Evolutionary conservation across 1,140 invertebrate species (phyloP).

Genomic region (Camponotus floridanus): DNA sequence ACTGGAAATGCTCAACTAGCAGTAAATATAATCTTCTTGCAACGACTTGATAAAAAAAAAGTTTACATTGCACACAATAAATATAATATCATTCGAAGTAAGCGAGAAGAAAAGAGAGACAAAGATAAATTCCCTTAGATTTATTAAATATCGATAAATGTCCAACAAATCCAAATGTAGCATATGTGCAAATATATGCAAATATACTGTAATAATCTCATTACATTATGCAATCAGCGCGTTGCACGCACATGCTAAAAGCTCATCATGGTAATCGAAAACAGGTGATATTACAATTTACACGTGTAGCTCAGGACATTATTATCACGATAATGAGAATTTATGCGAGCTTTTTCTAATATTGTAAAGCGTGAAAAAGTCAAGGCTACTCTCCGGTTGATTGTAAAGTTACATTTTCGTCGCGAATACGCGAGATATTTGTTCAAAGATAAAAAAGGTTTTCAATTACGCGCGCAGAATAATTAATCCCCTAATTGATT

Average conservation of each 20-base stretch:
- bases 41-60: background rate
- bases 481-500: conserved; percentile 29
- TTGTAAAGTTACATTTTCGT: background rate
- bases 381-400: background rate
- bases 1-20: background rate
- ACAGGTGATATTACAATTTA: conserved; percentile 26
- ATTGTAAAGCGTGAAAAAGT: conserved; percentile 14
- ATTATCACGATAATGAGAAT: conserved; percentile 36
- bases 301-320: background rate
- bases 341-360: conserved; percentile 1
- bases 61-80: no score
- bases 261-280: conserved; percentile 23
- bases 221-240: background rate
- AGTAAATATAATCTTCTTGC: background rate
- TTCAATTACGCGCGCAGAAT: background rate
- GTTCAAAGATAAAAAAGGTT: conserved; percentile 25
- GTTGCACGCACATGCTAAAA: background rate
- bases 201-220: conserved; percentile 8
- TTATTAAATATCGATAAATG: background rate
- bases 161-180: background rate
- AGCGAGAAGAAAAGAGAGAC: background rate
- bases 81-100: conserved; percentile 3
- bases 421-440: background rate
- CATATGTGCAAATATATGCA: background rate
- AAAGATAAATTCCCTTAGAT: background rate